phyloP scores from a whole-genome alignment of 2,888 invertebrate genomes.

The Acrobasis repandana region DNA sequence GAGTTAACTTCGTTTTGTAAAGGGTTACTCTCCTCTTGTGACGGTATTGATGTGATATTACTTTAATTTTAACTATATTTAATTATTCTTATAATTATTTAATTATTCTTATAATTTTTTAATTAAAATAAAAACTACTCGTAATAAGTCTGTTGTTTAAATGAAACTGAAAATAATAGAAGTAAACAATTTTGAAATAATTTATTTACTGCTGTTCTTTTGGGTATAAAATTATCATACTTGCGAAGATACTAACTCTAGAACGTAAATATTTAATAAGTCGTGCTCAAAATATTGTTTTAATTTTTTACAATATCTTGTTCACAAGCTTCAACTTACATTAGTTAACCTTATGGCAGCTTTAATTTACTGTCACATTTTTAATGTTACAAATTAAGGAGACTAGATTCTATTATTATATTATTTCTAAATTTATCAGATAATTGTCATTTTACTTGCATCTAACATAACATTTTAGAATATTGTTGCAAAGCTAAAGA shows the following conservation, averaged over 20 bases:
- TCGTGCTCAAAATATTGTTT: conserved; percentile 76
- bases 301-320: conserved; percentile 57
- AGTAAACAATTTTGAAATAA: too few species aligned
- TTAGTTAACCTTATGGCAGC: conserved; percentile 62
- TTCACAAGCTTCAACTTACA: conserved; percentile 61
- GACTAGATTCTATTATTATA: conserved; percentile 29
- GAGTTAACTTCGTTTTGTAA: conserved; percentile 73
- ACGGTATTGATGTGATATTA: conserved; percentile 70
- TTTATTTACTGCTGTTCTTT: neutral
- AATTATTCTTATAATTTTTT: neutral
- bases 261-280: conserved; percentile 35
- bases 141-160: too few species aligned
- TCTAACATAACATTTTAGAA: too few species aligned
- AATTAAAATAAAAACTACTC: too few species aligned
- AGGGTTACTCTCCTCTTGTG: conserved; percentile 67
- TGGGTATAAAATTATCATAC: conserved; percentile 13
- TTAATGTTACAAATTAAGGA: conserved; percentile 20
- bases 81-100: conserved; percentile 16
- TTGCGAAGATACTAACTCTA: conserved; percentile 30
- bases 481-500: neutral
- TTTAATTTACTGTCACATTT: conserved; percentile 33
- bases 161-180: too few species aligned
- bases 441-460: neutral
- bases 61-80: conserved; percentile 45
- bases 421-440: neutral